Conservation (phyloP, 2,797 vertebrate genomes). For the Phoeniculus purpureus region DNA sequence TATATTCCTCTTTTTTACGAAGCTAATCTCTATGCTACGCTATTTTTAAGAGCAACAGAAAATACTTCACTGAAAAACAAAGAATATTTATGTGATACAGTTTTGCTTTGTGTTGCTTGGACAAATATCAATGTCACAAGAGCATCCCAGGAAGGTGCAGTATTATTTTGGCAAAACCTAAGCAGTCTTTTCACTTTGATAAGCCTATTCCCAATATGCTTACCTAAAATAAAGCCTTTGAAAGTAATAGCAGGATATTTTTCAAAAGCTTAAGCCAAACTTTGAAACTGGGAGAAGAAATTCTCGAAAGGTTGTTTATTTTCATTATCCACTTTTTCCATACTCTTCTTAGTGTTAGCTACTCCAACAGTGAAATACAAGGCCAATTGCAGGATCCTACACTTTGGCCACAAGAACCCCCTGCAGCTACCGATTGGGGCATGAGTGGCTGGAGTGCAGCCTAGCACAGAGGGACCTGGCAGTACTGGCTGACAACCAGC, state of each 20-base stretch:
- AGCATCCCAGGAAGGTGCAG: background rate
- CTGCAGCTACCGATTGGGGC: too few relatives aligned
- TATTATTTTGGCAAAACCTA: background rate
- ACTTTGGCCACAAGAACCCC: too few relatives aligned
- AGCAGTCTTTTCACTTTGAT: background rate
- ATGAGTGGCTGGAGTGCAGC: too few relatives aligned
- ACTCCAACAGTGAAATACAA: background rate
- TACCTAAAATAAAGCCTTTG: background rate
- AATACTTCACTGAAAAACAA: background rate
- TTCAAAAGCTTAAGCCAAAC: background rate
- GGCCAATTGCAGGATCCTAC: too few relatives aligned
- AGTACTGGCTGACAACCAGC: too few relatives aligned
- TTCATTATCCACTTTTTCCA: background rate
- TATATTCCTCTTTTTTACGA: background rate
- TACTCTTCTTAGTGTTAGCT: background rate
- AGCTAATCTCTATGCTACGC: background rate
- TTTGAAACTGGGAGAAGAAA: background rate
- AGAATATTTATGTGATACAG: background rate
- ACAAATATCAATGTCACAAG: background rate
- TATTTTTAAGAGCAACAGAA: background rate
- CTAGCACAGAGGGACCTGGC: too few relatives aligned
- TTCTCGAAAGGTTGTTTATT: background rate
- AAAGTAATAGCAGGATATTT: fast-evolving
- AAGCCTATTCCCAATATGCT: background rate
- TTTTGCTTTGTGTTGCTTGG: background rate